Evolutionary conservation across 1,140 invertebrate species (phyloP), one percentile per base, ranked within the genome.

Genomic region (Orchesella cincta): DNA sequence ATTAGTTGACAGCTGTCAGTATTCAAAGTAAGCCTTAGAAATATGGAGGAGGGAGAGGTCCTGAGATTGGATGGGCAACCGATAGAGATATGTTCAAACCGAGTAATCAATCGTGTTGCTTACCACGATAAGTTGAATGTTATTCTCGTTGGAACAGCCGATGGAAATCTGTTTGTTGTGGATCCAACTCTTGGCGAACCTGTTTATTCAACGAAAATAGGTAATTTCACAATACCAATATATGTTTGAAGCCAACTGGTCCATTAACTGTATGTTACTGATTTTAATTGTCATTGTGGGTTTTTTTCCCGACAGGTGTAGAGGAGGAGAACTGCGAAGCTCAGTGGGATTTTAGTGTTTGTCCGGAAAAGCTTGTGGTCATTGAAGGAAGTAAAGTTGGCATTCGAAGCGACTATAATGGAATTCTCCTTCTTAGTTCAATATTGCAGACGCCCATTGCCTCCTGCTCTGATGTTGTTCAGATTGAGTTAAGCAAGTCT

Each of bases 351-450:
- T 79, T 81, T 23, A 52, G 29, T 62, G 57, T 80, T 12, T 72
- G 76, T 8, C 51, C 71, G 5, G 81, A 82, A 14, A 80, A 80
- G 54, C 36, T 82, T 20, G 39, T 80, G 28, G 74, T 82, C 46
- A 77, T 79, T 1, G n/a, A 76, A 12, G 33, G 73, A 29, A 74
- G 75, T 35, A 79, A 57, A 75, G 57, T 96, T 76, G 93, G 94
- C 76, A 89, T 95, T 46, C 88, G 95, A 73, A 91, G 92, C 67
- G 94, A 96, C 85, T 93, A 96, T 83, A 95, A 94, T 88, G 94
- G 94, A 77, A 93, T 97, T 26, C 86, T 96, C 52, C 85, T 97
- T 20, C 86, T 96, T 79, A 93, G 95, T 82, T 95, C 94, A 29
- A 92, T 94, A 80, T 86, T 97, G 51, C 94, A 96, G 86, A 90